These are phyloP conservation scores for Rhinichthys osculus DNA, from an alignment of 2,797 vertebrate species.

Conservation along the genomic window DNA sequence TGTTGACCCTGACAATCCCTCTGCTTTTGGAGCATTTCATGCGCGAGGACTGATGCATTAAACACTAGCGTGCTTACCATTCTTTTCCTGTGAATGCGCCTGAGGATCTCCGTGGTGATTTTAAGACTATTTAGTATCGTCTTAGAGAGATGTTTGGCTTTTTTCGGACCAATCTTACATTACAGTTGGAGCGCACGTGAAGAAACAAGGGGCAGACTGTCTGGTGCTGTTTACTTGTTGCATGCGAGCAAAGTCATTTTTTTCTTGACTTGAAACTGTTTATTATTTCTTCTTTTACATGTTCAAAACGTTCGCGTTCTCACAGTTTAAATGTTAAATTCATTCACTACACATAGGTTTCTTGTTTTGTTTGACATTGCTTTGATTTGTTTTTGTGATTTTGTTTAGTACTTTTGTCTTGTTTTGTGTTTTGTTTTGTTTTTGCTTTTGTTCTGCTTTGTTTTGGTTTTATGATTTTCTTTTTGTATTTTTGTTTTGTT, in stretches of 20 bases:
- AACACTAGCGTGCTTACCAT: conserved; percentile 34
- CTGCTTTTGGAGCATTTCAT: conserved; percentile 43
- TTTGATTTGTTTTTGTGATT: not conserved
- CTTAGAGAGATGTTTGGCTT: conserved; percentile 21
- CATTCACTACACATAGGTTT: not conserved
- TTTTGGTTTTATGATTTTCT: not conserved
- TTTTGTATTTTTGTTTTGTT: not conserved
- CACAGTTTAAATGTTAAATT: not conserved
- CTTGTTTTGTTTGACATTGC: not conserved
- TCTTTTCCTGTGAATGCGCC: conserved; percentile 41
- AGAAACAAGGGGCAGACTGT: conserved; percentile 21
- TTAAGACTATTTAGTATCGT: conserved; percentile 14
- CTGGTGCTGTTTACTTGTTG: conserved; percentile 16
- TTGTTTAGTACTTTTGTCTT: not conserved
- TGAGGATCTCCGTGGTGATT: conserved; percentile 38
- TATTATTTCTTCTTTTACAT: not conserved
- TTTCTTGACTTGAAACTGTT: not conserved
- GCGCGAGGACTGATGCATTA: conserved; percentile 40
- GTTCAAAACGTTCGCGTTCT: not conserved
- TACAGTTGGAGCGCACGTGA: conserved; percentile 11
- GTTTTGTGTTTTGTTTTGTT: not conserved
- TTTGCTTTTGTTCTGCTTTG: not conserved
- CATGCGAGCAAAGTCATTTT: not conserved
- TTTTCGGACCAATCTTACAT: conserved; percentile 17
- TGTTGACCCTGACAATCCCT: conserved; percentile 41